phyloP scores from a whole-genome alignment of 2,888 invertebrate genomes.

The Acronicta aceris region DNA sequence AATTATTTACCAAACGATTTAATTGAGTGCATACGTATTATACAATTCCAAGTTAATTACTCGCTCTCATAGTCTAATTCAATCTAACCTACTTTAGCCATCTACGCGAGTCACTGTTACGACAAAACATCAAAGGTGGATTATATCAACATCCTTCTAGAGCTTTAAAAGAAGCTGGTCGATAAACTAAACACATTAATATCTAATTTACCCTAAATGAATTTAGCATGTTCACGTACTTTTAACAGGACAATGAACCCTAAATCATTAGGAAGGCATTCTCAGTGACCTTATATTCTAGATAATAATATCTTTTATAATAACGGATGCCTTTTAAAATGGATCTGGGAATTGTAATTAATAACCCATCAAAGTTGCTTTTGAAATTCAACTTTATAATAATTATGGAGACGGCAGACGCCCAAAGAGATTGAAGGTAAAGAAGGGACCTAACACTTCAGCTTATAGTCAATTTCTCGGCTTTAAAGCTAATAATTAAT shows the following conservation, averaged over 20 bases:
- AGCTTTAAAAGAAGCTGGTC: background rate
- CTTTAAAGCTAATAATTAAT: background rate
- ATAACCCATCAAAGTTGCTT: slow-evolving; percentile 11
- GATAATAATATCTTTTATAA: slow-evolving; percentile 16
- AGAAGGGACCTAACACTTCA: background rate
- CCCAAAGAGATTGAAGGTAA: background rate
- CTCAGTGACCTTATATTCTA: slow-evolving; percentile 16
- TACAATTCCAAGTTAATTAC: background rate
- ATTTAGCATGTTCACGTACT: slow-evolving; percentile 5
- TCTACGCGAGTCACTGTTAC: slow-evolving; percentile 13
- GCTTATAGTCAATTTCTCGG: background rate
- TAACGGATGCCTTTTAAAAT: slow-evolving; percentile 6
- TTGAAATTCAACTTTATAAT: slow-evolving; percentile 5
- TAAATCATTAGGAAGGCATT: slow-evolving; percentile 19
- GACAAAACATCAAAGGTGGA: background rate
- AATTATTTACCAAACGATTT: background rate
- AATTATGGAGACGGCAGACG: background rate
- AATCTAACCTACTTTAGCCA: slow-evolving; percentile 17
- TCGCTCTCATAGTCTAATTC: background rate
- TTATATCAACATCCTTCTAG: background rate
- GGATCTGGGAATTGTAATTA: slow-evolving; percentile 15
- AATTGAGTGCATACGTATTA: background rate
- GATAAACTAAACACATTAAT: slow-evolving; percentile 9
- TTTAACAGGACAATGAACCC: slow-evolving; percentile 18
- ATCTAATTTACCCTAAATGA: slow-evolving; percentile 2